phyloP scores from a whole-genome alignment of 35 echinoderm and acorn worm genomes.

The Eucidaris tribuloides region DNA sequence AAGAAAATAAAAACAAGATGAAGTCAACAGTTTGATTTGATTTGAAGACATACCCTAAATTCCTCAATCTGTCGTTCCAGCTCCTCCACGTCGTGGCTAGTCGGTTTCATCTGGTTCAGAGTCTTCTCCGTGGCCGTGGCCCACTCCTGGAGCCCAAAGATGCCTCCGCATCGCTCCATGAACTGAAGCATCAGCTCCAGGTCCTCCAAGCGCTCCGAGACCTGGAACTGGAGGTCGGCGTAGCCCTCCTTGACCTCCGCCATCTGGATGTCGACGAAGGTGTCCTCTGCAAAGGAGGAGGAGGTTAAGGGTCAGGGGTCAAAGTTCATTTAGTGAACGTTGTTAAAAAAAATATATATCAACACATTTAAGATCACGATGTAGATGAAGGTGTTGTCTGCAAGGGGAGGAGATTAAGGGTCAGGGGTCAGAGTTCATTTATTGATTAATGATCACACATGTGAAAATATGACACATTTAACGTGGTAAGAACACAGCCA shows the following conservation, averaged over 20 bases:
- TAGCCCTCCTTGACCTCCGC: constrained; percentile 75
- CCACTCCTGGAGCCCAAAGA: constrained; percentile 74
- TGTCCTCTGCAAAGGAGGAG: constrained; percentile 83
- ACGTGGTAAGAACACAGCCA: too few species aligned
- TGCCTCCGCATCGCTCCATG: constrained; percentile 82
- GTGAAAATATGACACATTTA: too few species aligned
- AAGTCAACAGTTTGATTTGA: too few species aligned
- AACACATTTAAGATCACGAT: too few species aligned
- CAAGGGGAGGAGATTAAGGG: too few species aligned
- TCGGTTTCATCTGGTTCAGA: constrained; percentile 61
- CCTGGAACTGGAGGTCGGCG: constrained; percentile 40
- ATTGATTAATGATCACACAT: too few species aligned
- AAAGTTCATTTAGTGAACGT: too few species aligned
- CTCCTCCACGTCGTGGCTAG: constrained; percentile 57
- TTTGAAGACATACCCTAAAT: constrained; percentile 51
- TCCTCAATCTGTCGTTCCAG: constrained; percentile 75
- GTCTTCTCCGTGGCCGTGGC: constrained; percentile 67
- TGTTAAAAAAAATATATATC: too few species aligned
- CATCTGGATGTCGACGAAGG: constrained; percentile 76
- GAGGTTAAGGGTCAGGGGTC: too few species aligned
- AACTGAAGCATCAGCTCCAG: constrained; percentile 87
- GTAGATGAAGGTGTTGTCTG: too few species aligned
- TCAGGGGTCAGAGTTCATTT: too few species aligned
- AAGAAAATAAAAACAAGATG: too few species aligned
- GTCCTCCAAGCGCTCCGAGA: constrained; percentile 71